These are phyloP conservation scores for Hydraecia micacea DNA, from an alignment of 2,888 invertebrate species.

Conservation along the genomic window DNA sequence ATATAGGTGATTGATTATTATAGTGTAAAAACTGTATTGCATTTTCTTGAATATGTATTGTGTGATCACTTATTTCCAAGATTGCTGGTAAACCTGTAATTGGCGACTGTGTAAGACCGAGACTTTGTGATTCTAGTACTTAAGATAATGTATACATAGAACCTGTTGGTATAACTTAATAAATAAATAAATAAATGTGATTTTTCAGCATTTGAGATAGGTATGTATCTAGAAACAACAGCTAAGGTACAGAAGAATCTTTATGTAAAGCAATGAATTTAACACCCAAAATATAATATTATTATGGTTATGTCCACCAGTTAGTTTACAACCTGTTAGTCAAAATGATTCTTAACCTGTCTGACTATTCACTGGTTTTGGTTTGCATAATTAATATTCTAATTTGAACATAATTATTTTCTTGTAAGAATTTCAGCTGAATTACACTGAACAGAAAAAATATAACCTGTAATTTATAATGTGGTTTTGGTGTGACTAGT, in stretches of 20 bases:
- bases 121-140: too few species aligned
- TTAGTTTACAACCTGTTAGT: not conserved
- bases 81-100: too few species aligned
- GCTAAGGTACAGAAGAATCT: not conserved
- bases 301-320: not conserved
- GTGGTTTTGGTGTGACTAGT: not conserved
- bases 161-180: too few species aligned
- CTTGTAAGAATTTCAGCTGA: not conserved
- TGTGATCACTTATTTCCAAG: too few species aligned
- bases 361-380: not conserved
- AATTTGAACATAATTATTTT: constrained; percentile 4
- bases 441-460: constrained; percentile 9
- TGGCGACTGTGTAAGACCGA: too few species aligned
- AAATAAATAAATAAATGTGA: too few species aligned
- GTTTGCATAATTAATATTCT: not conserved
- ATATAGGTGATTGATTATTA: not conserved
- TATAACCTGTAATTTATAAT: constrained; percentile 1
- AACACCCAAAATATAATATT: constrained; percentile 4
- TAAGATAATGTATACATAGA: too few species aligned
- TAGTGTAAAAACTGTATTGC: not conserved
- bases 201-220: not conserved
- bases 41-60: not conserved
- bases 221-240: not conserved
- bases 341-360: not conserved
- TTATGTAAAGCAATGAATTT: not conserved